A percentile compares a stretch with the other conserved stretches of the same genome.
These are phyloP conservation scores for Leucoraja ocellata DNA, from an alignment of 2,797 vertebrate species.

Conservation along the genomic window DNA sequence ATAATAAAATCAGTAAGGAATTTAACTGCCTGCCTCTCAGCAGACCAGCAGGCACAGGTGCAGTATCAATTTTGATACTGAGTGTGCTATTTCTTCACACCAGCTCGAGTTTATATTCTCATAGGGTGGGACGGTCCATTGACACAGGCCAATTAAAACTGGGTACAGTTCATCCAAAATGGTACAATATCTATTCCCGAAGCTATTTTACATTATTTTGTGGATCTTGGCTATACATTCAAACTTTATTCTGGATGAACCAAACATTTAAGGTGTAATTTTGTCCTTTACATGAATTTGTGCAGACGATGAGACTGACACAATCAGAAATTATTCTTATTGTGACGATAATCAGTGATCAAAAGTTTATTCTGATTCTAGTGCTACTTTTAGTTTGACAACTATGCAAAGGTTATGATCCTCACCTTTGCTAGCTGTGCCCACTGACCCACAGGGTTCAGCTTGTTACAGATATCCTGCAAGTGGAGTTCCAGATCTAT, in stretches of 20 bases:
- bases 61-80: background rate
- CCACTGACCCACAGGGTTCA: background rate
- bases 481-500: background rate
- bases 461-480: background rate
- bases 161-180: background rate
- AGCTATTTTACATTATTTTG: background rate
- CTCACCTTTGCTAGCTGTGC: background rate
- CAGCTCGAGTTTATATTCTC: background rate
- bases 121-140: background rate
- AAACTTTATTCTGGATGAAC: background rate
- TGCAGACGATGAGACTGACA: background rate
- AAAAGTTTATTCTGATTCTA: background rate
- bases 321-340: background rate
- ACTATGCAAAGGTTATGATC: background rate
- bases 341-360: background rate
- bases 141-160: background rate
- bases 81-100: background rate
- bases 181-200: background rate
- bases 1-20: background rate
- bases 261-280: background rate
- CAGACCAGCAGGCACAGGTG: background rate
- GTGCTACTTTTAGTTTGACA: background rate
- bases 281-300: background rate
- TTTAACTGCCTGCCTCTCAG: background rate
- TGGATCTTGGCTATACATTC: background rate